Evolutionary conservation across 2,113 vertebrate genomes (phyloP).

Genomic region (Tupaia tana): DNA sequence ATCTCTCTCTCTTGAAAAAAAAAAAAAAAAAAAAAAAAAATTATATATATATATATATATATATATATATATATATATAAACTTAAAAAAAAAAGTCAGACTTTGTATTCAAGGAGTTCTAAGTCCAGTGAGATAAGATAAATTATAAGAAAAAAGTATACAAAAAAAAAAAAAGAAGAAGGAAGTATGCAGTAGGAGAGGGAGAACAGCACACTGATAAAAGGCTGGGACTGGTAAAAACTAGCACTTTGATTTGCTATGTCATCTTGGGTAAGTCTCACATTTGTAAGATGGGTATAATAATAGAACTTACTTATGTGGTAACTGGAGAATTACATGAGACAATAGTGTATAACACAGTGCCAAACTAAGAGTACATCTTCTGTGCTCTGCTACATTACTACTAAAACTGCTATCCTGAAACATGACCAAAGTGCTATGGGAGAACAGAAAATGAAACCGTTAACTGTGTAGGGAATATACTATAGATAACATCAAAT

Average conservation of each 20-base stretch:
- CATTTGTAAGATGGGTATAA: not conserved
- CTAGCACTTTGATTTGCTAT: not conserved
- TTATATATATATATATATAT: too few relatives aligned
- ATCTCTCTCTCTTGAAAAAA: too few relatives aligned
- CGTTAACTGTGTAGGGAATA: not conserved
- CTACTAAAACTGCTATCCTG: not conserved
- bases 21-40: too few relatives aligned
- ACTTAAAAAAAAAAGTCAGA: not conserved
- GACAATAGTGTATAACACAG: not conserved
- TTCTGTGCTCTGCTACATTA: not conserved
- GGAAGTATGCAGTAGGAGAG: not conserved
- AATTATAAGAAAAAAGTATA: not conserved
- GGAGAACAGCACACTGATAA: not conserved
- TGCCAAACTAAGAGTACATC: not conserved
- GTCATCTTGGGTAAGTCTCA: not conserved
- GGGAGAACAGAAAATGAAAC: not conserved
- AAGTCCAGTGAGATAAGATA: not conserved
- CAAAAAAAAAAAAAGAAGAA: not conserved
- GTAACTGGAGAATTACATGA: not conserved
- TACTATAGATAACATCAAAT: not conserved
- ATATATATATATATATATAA: too few relatives aligned
- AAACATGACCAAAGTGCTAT: not conserved
- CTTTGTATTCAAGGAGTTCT: not conserved
- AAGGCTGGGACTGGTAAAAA: slow-evolving; percentile 12
- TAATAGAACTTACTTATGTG: not conserved